phyloP scores from a whole-genome alignment of 2,888 invertebrate genomes.

The Pterostichus madidus region DNA sequence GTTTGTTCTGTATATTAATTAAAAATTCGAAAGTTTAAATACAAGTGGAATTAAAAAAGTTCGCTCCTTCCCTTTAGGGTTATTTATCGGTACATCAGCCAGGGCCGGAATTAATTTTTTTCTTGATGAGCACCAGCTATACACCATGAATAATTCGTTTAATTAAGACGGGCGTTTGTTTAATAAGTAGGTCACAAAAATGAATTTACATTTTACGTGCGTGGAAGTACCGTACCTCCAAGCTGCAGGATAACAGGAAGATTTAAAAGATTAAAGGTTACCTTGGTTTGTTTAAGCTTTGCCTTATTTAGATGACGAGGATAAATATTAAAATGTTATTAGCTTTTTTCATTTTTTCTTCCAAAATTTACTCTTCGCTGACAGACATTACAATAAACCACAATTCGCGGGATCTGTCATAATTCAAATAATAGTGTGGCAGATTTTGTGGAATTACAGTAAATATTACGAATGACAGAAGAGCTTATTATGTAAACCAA shows the following conservation, averaged over 20 bases:
- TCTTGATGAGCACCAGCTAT: conserved; percentile 51
- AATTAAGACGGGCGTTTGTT: conserved; percentile 57
- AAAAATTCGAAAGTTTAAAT: conserved; percentile 44
- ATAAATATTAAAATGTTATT: conserved; percentile 19
- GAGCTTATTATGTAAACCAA: too few species aligned
- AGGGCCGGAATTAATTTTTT: conserved; percentile 52
- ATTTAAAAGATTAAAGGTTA: conserved; percentile 33
- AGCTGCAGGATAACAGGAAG: conserved; percentile 9
- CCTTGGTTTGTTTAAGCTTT: conserved; percentile 26
- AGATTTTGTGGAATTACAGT: too few species aligned
- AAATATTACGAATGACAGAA: too few species aligned
- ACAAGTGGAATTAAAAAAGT: conserved; percentile 57
- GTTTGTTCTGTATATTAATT: conserved; percentile 52
- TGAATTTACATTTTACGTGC: conserved; percentile 62
- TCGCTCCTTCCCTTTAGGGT: conserved; percentile 11
- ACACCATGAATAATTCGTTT: conserved; percentile 60
- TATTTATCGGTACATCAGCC: conserved; percentile 50
- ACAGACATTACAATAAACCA: too few species aligned
- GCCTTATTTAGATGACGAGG: conserved; percentile 27
- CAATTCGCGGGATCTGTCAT: too few species aligned
- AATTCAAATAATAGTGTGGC: too few species aligned
- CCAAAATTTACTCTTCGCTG: too few species aligned
- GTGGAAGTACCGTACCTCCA: conserved; percentile 5
- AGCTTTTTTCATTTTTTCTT: too few species aligned
- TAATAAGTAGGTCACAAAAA: conserved; percentile 63